Percentiles rank a stretch among this genome's conserved stretches.
Evolutionary conservation across 1,140 invertebrate species (phyloP).

Genomic region (Brachionus koreanus): DNA sequence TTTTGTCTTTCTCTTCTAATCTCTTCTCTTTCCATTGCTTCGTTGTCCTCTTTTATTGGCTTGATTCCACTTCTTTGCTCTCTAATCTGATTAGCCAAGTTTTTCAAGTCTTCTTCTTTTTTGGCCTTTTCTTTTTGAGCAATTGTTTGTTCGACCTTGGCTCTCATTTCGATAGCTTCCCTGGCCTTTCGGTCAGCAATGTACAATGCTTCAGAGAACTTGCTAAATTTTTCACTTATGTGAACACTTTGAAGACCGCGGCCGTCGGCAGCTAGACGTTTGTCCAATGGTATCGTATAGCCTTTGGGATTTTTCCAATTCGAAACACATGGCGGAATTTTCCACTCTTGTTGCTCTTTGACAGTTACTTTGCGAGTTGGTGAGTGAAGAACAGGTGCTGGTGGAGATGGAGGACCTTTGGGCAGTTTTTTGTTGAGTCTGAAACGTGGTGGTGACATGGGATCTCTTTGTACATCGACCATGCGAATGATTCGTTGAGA

Average conservation of each 20-base stretch:
- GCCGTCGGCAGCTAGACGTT: conserved; percentile 94
- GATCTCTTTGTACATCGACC: conserved; percentile 91
- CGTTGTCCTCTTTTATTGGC: conserved; percentile 62
- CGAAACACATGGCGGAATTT: conserved; percentile 97
- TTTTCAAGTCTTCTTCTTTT: conserved; percentile 88
- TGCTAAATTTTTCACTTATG: conserved; percentile 98
- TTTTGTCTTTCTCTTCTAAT: conserved; percentile 82
- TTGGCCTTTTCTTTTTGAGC: conserved; percentile 97
- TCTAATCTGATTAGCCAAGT: conserved; percentile 87
- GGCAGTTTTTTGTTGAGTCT: conserved; percentile 77
- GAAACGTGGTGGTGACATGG: conserved; percentile 96
- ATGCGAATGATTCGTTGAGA: conserved; percentile 95
- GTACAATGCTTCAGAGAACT: conserved; percentile 91
- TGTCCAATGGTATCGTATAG: conserved; percentile 97
- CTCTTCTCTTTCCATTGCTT: conserved; percentile 80
- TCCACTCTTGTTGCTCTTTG: conserved; percentile 99
- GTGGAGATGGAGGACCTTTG: conserved; percentile 91
- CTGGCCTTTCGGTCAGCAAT: conserved; percentile 95
- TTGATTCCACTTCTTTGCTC: conserved; percentile 83
- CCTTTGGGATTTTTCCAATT: conserved; percentile 99
- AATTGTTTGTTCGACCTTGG: conserved; percentile 89
- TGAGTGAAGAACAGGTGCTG: conserved; percentile 92
- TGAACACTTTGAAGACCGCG: conserved; percentile 91
- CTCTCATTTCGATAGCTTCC: conserved; percentile 90
- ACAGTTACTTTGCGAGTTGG: conserved; percentile 94